Percentiles rank a stretch among this genome's conserved stretches.
phyloP scores from a whole-genome alignment of 2,888 invertebrate species.

The Plagodis pulveraria region DNA sequence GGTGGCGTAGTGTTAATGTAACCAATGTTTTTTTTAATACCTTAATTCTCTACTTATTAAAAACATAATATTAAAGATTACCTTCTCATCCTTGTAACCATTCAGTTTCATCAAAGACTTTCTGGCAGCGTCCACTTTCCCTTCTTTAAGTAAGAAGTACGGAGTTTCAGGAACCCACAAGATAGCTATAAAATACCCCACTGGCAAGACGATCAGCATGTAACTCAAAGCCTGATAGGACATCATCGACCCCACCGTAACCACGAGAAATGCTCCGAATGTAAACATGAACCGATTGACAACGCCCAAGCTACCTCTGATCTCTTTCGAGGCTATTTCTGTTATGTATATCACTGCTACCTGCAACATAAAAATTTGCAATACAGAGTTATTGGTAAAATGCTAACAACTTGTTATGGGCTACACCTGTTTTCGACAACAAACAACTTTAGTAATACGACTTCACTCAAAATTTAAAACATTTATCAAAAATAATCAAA shows the following conservation, averaged over 20 bases:
- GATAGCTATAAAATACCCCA: constrained; percentile 71
- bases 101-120: constrained; percentile 62
- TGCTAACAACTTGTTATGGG: too few species aligned
- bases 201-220: constrained; percentile 67
- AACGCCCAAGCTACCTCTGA: constrained; percentile 62
- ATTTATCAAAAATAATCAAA: too few species aligned
- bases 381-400: too few species aligned
- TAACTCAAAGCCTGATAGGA: constrained; percentile 66
- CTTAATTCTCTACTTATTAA: constrained; percentile 16
- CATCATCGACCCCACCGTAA: constrained; percentile 64
- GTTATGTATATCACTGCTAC: constrained; percentile 67
- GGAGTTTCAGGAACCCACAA: constrained; percentile 85
- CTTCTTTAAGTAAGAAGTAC: constrained; percentile 81
- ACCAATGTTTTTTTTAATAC: too few species aligned
- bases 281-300: constrained; percentile 60
- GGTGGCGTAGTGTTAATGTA: too few species aligned
- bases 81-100: constrained; percentile 55
- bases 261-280: constrained; percentile 64
- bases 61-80: constrained; percentile 25
- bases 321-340: constrained; percentile 72
- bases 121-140: constrained; percentile 67
- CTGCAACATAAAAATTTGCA: constrained; percentile 44
- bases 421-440: too few species aligned
- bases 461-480: too few species aligned
- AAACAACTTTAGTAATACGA: too few species aligned